Evolutionary conservation across 2,888 invertebrate genomes (phyloP).

Genomic region (Gryllus longicercus): DNA sequence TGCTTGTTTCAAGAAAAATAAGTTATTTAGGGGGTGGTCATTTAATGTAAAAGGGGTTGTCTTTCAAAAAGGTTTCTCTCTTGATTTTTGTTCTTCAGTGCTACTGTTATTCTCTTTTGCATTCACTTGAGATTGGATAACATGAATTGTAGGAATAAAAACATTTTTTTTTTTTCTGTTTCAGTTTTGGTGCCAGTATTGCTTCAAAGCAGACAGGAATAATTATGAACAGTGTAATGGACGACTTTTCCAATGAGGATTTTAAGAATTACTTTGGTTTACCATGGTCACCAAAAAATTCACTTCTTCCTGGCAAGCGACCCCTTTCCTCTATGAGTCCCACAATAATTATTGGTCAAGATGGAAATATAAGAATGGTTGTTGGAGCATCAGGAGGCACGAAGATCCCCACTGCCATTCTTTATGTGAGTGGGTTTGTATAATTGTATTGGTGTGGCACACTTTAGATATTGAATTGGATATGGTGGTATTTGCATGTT

Average conservation of each 20-base stretch:
- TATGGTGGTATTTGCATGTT: background rate
- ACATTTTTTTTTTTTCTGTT: slow-evolving; percentile 31
- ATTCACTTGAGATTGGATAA: too few species aligned
- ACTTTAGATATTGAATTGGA: background rate
- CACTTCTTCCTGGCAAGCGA: slow-evolving; percentile 72
- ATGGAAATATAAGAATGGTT: slow-evolving; percentile 48
- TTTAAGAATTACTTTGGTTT: slow-evolving; percentile 66
- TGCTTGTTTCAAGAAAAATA: too few species aligned
- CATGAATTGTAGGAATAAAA: too few species aligned
- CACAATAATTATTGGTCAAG: slow-evolving; percentile 65
- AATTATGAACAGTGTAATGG: slow-evolving; percentile 93
- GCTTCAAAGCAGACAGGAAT: slow-evolving; percentile 79
- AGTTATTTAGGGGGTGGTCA: too few species aligned
- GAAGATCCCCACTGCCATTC: slow-evolving; percentile 53
- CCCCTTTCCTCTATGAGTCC: slow-evolving; percentile 87
- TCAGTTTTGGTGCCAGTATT: slow-evolving; percentile 79
- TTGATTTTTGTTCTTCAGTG: too few species aligned
- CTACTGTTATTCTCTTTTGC: too few species aligned
- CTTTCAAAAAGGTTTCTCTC: too few species aligned
- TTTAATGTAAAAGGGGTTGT: too few species aligned
- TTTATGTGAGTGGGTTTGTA: slow-evolving; percentile 41
- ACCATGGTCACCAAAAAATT: slow-evolving; percentile 76
- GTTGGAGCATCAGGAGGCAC: slow-evolving; percentile 58
- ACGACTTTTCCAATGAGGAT: slow-evolving; percentile 84
- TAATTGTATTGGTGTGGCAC: background rate